phyloP scores from a whole-genome alignment of 2,888 invertebrate genomes.

The Agriotes lineatus region DNA sequence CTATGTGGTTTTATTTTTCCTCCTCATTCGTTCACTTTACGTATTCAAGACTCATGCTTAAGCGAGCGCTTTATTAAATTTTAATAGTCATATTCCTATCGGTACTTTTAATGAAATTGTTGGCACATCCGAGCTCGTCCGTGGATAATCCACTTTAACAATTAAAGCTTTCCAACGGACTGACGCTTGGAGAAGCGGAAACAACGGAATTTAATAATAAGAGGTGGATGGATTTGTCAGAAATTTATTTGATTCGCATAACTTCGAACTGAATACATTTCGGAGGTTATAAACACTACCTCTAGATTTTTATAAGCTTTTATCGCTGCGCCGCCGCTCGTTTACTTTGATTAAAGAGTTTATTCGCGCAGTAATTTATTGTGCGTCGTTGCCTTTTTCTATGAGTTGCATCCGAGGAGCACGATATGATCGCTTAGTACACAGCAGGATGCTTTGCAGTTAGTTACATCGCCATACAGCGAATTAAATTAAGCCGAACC shows the following conservation, averaged over 20 bases:
- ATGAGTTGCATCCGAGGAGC: background rate
- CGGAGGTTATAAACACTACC: background rate
- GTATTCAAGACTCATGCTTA: constrained; percentile 36
- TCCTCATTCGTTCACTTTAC: constrained; percentile 24
- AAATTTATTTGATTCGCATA: constrained; percentile 34
- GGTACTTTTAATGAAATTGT: constrained; percentile 52
- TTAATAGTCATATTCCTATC: constrained; percentile 53
- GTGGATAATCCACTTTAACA: constrained; percentile 53
- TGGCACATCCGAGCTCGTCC: constrained; percentile 50
- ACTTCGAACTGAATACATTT: constrained; percentile 21
- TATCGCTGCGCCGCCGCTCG: background rate
- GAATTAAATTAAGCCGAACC: constrained; percentile 23
- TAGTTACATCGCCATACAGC: constrained; percentile 13
- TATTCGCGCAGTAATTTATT: background rate
- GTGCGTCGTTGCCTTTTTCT: too few relatives aligned
- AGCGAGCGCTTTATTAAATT: constrained; percentile 48
- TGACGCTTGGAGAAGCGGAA: constrained; percentile 48
- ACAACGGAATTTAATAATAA: constrained; percentile 52
- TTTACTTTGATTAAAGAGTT: background rate
- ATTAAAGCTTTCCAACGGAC: constrained; percentile 49
- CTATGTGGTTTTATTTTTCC: constrained; percentile 21
- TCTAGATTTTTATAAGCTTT: background rate
- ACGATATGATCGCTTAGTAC: constrained; percentile 15
- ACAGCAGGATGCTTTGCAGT: constrained; percentile 15
- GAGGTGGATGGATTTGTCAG: constrained; percentile 34